Evolutionary conservation across 2,888 invertebrate species (phyloP).

Genomic region (Platycheirus albimanus): DNA sequence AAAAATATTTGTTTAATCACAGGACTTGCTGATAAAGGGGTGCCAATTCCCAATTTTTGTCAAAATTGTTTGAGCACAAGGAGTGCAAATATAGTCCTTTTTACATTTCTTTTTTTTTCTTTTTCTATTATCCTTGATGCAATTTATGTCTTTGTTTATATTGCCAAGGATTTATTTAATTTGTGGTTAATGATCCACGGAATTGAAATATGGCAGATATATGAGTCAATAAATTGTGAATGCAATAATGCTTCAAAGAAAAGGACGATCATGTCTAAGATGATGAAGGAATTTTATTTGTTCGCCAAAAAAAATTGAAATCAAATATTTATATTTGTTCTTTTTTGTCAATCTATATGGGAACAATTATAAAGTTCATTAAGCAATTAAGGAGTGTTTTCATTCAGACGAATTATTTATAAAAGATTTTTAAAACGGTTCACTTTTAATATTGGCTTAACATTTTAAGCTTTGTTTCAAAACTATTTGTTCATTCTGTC

Average conservation of each 20-base stretch:
- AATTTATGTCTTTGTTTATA: conserved; percentile 43
- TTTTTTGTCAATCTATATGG: too few species aligned
- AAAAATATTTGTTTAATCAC: conserved; percentile 60
- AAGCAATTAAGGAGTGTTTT: too few species aligned
- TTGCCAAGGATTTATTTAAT: conserved; percentile 65
- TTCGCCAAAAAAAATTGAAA: too few species aligned
- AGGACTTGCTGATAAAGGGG: conserved; percentile 39
- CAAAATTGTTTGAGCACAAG: not conserved
- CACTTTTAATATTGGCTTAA: too few species aligned
- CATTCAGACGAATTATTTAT: too few species aligned
- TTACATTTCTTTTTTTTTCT: not conserved
- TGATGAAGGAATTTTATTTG: not conserved
- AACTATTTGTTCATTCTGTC: too few species aligned
- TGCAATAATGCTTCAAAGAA: not conserved
- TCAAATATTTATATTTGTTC: too few species aligned
- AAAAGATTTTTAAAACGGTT: too few species aligned
- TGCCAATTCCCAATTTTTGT: too few species aligned
- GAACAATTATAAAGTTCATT: too few species aligned
- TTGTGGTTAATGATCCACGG: conserved; percentile 71
- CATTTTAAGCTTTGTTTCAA: too few species aligned
- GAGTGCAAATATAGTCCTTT: conserved; percentile 46
- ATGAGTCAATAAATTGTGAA: conserved; percentile 46
- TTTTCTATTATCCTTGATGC: not conserved
- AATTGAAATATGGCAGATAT: conserved; percentile 66
- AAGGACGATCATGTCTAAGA: not conserved